Base-by-base conservation (phyloP, 2,113 vertebrate genomes). In the Rana temporaria region DNA sequence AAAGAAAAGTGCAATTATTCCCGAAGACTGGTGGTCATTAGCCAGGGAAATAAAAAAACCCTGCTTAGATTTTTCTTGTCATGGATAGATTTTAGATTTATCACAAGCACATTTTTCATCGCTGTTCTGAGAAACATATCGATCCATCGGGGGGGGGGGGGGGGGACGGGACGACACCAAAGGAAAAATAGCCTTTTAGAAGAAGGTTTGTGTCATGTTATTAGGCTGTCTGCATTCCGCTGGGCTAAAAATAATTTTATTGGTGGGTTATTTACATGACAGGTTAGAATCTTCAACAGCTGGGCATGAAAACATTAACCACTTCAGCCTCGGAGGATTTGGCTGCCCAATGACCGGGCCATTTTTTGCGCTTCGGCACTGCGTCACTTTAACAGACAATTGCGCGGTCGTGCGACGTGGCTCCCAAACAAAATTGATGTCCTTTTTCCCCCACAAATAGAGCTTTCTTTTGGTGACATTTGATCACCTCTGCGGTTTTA, bases 41-140 rank as follows among this genome's bases (percentile, higher is more conserved):
- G 52, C 6, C 53, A 19, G 22, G 20, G 59, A 34, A n/a, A 26
- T 20, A 20, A 34, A 48, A 48, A 63, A 48, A 62, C 60, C 9
- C 52, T 8, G 32, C 24, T 65, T 73, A 55, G 42, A 65, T 81
- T 73, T 81, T 56, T 56, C 19, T 65, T 81, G 59, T 56, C 79
- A 73, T n/a, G 42, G 20, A 81, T 81, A 7, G 79, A 81, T 81
- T 81, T 81, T 56, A 73, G 60, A 81, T 81, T 72, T 55, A 81
- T 81, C 69, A 64, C 60, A 56, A 22, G 24, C 30, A 65, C 79
- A 81, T 81, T 81, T 65, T 81, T 81, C 79, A 72, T 48, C 11
- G 69, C 69, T 81, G 42, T 72, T 30, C 69, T 81, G 79, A 81
- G 42, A 64, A 81, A 73, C 26, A 7, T 67, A 81, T 81, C 56